Conservation (phyloP, 2,888 invertebrate genomes). For the Drosophila kambysellisi region DNA sequence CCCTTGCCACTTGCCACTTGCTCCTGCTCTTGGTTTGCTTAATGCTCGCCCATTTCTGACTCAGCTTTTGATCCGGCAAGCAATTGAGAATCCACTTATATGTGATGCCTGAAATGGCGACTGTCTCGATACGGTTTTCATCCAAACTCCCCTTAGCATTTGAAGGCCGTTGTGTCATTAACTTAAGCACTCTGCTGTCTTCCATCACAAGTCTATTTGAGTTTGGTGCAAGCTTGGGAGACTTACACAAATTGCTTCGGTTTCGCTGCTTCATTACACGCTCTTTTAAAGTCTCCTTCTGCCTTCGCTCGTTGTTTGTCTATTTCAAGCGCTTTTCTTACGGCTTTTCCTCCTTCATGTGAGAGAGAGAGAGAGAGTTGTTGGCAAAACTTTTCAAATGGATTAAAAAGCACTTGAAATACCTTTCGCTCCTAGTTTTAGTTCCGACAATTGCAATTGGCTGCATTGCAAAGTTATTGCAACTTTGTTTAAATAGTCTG, state of each 20-base stretch:
- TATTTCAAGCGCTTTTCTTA: conserved; percentile 56
- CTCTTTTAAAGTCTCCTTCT: conserved; percentile 59
- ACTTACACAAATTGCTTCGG: conserved; percentile 67
- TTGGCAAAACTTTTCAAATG: conserved; percentile 65
- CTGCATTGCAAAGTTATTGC: conserved; percentile 71
- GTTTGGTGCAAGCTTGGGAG: conserved; percentile 8
- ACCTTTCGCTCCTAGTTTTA: conserved; percentile 36
- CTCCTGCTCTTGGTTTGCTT: not conserved
- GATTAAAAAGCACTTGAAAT: conserved; percentile 74
- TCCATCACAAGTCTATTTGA: conserved; percentile 26
- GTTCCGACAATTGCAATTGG: conserved; percentile 31
- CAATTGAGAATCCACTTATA: conserved; percentile 54
- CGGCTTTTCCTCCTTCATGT: conserved; percentile 8
- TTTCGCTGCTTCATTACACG: conserved; percentile 66
- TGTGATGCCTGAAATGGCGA: conserved; percentile 43
- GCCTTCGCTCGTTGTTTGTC: conserved; percentile 66
- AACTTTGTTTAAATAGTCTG: conserved; percentile 66
- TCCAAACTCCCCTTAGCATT: conserved; percentile 8
- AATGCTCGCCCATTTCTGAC: conserved; percentile 22
- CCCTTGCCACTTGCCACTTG: not conserved
- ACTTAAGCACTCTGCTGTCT: conserved; percentile 48
- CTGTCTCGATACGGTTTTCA: conserved; percentile 36
- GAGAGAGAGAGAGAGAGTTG: conserved; percentile 7
- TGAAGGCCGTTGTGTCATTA: conserved; percentile 50
- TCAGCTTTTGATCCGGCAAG: conserved; percentile 50